Conservation (phyloP, 2,113 vertebrate genomes). For the Protomyctophum bolini region DNA sequence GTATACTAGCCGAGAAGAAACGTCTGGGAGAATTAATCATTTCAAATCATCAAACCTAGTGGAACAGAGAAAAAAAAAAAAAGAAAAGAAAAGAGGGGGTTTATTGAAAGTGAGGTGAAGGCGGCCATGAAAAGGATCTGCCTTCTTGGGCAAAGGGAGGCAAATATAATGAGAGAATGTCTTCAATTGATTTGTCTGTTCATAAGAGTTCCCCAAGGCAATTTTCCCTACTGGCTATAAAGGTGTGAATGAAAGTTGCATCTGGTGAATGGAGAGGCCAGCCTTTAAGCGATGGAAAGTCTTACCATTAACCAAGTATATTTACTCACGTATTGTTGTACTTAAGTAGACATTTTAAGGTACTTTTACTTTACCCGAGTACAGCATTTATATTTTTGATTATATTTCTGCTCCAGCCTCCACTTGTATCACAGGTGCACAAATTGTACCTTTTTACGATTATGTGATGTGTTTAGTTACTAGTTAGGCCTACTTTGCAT, state of each 20-base stretch:
- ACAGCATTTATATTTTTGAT: too few species aligned
- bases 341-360: too few species aligned
- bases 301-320: too few species aligned
- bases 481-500: too few species aligned
- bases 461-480: too few species aligned
- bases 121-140: slow-evolving; percentile 25
- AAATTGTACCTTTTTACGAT: too few species aligned
- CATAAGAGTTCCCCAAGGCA: slow-evolving; percentile 53
- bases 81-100: not conserved
- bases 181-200: slow-evolving; percentile 59
- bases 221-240: slow-evolving; percentile 40
- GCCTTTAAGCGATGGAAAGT: too few species aligned
- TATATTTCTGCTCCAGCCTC: too few species aligned
- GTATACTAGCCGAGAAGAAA: slow-evolving; percentile 25
- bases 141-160: slow-evolving; percentile 15
- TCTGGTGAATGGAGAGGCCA: slow-evolving; percentile 14
- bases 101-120: slow-evolving; percentile 8
- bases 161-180: slow-evolving; percentile 62
- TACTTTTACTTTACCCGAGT: too few species aligned
- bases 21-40: not conserved
- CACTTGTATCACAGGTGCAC: too few species aligned
- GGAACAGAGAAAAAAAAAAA: slow-evolving; percentile 9
- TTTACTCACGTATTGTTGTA: too few species aligned
- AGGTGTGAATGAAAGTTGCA: slow-evolving; percentile 23
- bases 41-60: not conserved